Conservation (phyloP, 2,113 vertebrate species). For the Fukomys damarensis region DNA sequence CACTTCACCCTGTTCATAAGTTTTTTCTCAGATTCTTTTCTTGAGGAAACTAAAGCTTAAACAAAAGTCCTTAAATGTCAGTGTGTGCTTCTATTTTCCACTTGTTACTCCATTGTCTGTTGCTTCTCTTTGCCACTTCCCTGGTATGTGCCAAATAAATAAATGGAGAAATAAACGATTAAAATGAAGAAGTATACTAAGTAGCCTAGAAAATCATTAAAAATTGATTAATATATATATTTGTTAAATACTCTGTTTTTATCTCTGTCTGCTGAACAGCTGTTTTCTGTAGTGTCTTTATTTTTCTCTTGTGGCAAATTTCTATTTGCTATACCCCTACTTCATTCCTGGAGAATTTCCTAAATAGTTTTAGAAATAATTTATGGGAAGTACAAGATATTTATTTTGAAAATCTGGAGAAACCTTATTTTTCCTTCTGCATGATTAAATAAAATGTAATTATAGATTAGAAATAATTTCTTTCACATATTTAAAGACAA, state of each 20-base stretch:
- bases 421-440: background rate
- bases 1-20: background rate
- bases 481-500: background rate
- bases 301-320: background rate
- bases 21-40: background rate
- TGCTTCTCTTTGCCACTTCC: background rate
- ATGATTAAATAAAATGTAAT: background rate
- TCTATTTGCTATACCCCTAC: background rate
- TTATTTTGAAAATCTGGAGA: background rate
- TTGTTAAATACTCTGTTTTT: constrained; percentile 1
- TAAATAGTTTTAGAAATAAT: background rate
- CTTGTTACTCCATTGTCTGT: background rate
- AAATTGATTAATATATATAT: background rate
- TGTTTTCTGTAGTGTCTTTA: background rate
- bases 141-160: background rate
- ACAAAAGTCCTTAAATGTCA: background rate
- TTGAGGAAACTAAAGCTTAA: background rate
- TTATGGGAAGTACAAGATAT: background rate
- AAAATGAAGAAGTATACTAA: no score
- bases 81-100: background rate
- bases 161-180: background rate
- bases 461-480: background rate
- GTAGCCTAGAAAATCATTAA: no score
- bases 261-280: background rate
- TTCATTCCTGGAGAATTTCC: background rate